Base-by-base conservation (phyloP, 1,140 invertebrate species). In the Colletes latitarsis region DNA sequence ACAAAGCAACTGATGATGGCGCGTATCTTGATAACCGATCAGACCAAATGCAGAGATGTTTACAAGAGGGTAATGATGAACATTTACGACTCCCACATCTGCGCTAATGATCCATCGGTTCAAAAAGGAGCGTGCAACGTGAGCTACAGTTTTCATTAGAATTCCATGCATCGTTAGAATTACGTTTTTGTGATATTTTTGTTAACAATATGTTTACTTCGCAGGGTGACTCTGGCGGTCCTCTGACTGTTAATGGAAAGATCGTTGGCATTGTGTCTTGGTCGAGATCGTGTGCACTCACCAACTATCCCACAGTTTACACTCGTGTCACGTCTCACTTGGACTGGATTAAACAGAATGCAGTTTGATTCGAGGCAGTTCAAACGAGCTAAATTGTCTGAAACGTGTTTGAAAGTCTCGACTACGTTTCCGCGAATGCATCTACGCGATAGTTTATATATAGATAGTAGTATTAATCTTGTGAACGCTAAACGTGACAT, bases 141-240 rank as follows among this genome's bases (percentile, higher is more conserved):
- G 57, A 88, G 82, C 84, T 12, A 52, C 12, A 52, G 10, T 5
- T 4, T 19, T 10, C 1, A 1, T 5, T 46, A 39, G 1, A 62
- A 5, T 39, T 21, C 3, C 1, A 58, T 58, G 3, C 57, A 21
- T 58, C 30, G 30, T 30, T 30, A 30, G 30, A 0, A 2, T 30
- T 30, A 30, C 30, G 30, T 30, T 30, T 30, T 30, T 30, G 1
- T 30, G 30, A 30, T 30, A 2, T 1, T 30, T 30, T 30, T 30
- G 30, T 30, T 30, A 30, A 30, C 30, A 30, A 30, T 30, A 30
- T 30, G 30, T 30, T 30, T 2, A 30, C 17, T 77, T 66, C 53
- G 12, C 82, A 95, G 93, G 94, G 94, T 81, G 94, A 95, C 71
- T 93, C 93, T n/a, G 94, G 94, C 43, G 94, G 94, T n/a, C 94